These are phyloP conservation scores for Rhopalosiphum padi DNA, from an alignment of 1,140 invertebrate species.

Conservation along the genomic window DNA sequence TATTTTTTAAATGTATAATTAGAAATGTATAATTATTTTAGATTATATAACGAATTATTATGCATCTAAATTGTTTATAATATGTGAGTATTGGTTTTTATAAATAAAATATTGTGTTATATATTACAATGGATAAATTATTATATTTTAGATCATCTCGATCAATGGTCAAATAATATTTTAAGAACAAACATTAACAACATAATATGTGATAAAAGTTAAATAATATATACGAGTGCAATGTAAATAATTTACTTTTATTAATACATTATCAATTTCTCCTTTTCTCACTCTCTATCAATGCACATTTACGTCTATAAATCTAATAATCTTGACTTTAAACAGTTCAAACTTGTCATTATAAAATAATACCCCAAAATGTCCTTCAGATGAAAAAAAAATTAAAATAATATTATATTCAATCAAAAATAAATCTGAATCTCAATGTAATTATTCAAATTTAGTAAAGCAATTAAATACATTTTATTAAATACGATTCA, in stretches of 20 bases:
- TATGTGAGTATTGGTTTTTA: no score
- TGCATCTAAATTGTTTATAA: no score
- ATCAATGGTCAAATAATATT: no score
- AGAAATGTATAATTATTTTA: no score
- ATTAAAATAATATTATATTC: not conserved
- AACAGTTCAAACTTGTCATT: not conserved
- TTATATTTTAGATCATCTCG: no score
- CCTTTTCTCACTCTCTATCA: no score
- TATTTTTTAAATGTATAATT: no score
- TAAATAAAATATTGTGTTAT: no score
- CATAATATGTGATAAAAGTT: not conserved
- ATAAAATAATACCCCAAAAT: not conserved
- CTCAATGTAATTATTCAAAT: not conserved
- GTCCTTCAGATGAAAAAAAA: not conserved
- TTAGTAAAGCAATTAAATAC: not conserved
- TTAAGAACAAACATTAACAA: no score
- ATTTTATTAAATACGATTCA: not conserved
- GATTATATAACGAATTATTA: no score
- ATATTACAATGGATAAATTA: no score
- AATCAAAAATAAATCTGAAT: not conserved
- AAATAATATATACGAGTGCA: not conserved
- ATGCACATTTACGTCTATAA: not conserved
- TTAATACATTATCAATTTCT: no score
- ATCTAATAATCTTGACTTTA: not conserved
- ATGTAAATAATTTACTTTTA: not conserved